These are phyloP conservation scores for Pardosa pseudoannulata DNA, from an alignment of 2,888 invertebrate genomes.

Conservation along the genomic window DNA sequence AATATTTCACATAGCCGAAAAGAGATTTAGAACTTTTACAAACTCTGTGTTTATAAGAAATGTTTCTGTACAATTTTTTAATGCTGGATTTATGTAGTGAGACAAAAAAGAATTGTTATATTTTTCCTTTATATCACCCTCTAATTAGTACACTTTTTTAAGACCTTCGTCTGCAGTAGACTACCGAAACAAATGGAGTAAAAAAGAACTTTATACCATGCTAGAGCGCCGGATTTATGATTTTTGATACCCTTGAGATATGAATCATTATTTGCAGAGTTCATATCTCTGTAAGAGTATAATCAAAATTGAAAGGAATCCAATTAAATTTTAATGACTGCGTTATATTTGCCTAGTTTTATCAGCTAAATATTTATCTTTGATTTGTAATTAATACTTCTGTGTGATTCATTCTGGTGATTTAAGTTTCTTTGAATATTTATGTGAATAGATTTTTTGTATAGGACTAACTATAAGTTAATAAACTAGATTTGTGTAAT, in stretches of 20 bases:
- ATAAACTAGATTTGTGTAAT: too few species aligned
- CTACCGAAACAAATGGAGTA: neutral
- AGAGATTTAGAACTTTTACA: neutral
- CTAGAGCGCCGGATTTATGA: neutral
- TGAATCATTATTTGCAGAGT: neutral
- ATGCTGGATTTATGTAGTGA: neutral
- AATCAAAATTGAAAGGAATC: neutral
- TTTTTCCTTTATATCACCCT: neutral
- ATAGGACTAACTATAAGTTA: too few species aligned
- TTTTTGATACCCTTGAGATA: slow-evolving; percentile 1
- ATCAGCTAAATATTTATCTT: too few species aligned
- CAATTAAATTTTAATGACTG: too few species aligned
- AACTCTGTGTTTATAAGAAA: neutral
- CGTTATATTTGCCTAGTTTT: too few species aligned
- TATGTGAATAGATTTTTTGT: too few species aligned
- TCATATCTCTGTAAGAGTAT: neutral
- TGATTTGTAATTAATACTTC: too few species aligned
- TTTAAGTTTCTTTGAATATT: too few species aligned
- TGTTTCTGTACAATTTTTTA: neutral
- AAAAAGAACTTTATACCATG: neutral
- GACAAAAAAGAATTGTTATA: neutral
- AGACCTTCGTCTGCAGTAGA: neutral
- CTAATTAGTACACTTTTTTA: slow-evolving; percentile 1
- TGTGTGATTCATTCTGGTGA: neutral
- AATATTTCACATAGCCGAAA: neutral